Evolutionary conservation across 2,888 invertebrate genomes (phyloP).

Genomic region (Acanthosoma haemorrhoidale): DNA sequence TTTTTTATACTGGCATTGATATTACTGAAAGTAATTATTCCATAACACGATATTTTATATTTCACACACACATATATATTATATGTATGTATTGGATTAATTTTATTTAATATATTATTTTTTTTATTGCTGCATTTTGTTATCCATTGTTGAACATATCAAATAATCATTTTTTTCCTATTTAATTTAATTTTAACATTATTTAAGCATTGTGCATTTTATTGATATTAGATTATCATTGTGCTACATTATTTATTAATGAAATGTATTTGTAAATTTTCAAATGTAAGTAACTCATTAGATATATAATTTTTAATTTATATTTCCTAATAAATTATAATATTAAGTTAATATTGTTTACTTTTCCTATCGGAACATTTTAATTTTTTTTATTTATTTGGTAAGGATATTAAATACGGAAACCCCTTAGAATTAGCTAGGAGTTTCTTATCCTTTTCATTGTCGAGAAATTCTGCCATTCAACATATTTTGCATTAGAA

Average conservation of each 20-base stretch:
- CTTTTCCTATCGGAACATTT: too few relatives aligned
- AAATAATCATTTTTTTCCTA: background rate
- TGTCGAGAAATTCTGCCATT: too few relatives aligned
- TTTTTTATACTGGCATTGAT: too few relatives aligned
- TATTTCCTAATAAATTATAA: background rate
- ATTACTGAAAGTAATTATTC: background rate
- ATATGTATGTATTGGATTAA: background rate
- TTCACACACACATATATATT: background rate
- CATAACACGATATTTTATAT: background rate
- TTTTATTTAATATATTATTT: too few relatives aligned
- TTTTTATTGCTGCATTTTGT: too few relatives aligned
- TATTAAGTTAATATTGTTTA: too few relatives aligned
- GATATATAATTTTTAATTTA: background rate
- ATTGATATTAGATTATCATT: background rate
- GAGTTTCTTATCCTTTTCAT: too few relatives aligned
- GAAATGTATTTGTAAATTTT: constrained; percentile 4
- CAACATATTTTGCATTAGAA: too few relatives aligned
- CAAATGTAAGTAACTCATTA: background rate
- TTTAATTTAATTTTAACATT: background rate
- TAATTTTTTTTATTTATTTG: too few relatives aligned
- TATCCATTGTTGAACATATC: too few relatives aligned
- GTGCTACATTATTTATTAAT: background rate
- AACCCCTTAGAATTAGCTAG: too few relatives aligned
- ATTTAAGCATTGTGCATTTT: background rate
- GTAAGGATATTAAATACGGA: too few relatives aligned